Percentiles rank a stretch among this genome's conserved stretches.
Conservation (phyloP, 2,888 invertebrate species). For the Hartigia nigra region DNA sequence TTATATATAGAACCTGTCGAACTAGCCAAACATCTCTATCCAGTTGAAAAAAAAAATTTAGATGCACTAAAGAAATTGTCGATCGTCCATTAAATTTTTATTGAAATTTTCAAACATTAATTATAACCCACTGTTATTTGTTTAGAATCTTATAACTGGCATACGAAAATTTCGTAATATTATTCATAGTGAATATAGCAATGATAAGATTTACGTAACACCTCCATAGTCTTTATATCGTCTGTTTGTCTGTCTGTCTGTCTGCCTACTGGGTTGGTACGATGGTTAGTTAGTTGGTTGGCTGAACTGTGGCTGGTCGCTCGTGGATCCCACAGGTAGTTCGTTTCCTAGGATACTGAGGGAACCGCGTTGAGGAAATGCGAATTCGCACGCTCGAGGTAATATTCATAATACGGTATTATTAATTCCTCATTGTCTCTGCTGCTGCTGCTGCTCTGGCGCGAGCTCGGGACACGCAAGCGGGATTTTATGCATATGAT, state of each 20-base stretch:
- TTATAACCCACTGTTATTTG: background rate
- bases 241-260: background rate
- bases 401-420: slow-evolving; percentile 59
- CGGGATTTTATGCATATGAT: slow-evolving; percentile 4
- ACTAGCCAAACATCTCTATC: background rate
- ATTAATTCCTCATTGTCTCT: slow-evolving; percentile 62
- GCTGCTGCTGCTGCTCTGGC: slow-evolving; percentile 13
- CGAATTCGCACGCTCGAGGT: slow-evolving; percentile 62
- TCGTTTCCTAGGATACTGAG: background rate
- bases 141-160: background rate
- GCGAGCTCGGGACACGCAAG: slow-evolving; percentile 3
- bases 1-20: background rate
- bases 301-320: background rate
- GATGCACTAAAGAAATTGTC: slow-evolving; percentile 17
- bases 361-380: slow-evolving; percentile 49
- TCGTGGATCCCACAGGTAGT: background rate
- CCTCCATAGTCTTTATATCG: background rate
- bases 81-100: background rate
- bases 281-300: background rate
- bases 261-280: background rate
- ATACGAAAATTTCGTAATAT: background rate
- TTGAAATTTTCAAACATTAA: background rate
- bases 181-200: background rate
- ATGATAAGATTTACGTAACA: slow-evolving; percentile 5
- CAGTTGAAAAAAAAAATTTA: background rate